Conservation (phyloP, 2,113 vertebrate genomes). For the Crotophaga sulcirostris region DNA sequence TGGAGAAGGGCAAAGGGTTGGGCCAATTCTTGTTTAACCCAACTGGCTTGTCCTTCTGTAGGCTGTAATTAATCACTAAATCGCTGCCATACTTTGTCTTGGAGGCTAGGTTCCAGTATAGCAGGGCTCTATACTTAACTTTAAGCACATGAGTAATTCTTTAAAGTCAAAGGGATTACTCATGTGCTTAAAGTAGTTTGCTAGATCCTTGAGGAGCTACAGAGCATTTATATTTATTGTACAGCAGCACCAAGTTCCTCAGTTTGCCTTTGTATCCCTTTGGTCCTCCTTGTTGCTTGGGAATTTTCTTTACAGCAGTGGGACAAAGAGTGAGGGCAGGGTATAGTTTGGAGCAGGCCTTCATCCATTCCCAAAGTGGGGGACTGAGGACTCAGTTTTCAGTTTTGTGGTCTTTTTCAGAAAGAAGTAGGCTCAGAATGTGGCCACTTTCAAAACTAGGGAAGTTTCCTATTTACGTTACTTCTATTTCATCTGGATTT, state of each 20-base stretch:
- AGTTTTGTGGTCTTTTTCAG: not conserved
- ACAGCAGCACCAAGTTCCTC: not conserved
- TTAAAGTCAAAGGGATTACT: conserved; percentile 51
- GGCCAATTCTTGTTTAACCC: conserved; percentile 47
- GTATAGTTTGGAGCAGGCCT: not conserved
- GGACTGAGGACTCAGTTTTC: not conserved
- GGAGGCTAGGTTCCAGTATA: not conserved
- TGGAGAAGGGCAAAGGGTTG: conserved; percentile 62
- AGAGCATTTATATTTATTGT: not conserved
- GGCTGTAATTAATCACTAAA: conserved; percentile 54
- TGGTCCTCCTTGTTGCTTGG: not conserved
- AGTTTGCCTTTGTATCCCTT: not conserved
- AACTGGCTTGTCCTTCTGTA: conserved; percentile 46
- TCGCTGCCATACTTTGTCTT: conserved; percentile 41
- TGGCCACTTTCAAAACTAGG: not conserved
- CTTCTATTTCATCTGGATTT: not conserved
- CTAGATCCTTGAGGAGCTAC: not conserved
- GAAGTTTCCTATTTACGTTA: not conserved
- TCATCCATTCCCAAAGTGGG: not conserved
- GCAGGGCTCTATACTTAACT: conserved; percentile 9
- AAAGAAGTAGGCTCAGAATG: not conserved
- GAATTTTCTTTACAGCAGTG: not conserved
- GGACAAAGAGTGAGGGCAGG: not conserved
- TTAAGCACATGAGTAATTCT: conserved; percentile 25
- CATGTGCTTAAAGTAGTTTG: conserved; percentile 21